phyloP scores from a whole-genome alignment of 2,888 invertebrate genomes.

The Meteorus colon region DNA sequence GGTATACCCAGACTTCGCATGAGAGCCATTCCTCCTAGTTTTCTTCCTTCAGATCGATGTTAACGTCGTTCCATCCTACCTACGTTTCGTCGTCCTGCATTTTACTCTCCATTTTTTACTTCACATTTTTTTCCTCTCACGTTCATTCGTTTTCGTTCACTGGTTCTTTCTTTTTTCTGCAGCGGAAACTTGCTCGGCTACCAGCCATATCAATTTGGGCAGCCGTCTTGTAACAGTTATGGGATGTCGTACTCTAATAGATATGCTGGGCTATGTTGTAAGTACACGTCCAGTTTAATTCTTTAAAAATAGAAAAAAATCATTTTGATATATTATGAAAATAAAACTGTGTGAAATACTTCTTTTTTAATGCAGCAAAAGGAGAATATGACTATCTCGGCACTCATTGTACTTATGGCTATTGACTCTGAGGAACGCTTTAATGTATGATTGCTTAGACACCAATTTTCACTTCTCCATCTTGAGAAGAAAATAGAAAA shows the following conservation, averaged over 20 bases:
- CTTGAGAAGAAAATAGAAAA: conserved; percentile 23
- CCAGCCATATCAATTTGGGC: conserved; percentile 84
- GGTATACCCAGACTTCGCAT: conserved; percentile 72
- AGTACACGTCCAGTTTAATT: conserved; percentile 67
- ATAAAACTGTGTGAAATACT: background rate
- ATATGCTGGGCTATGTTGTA: conserved; percentile 86
- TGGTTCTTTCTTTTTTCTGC: conserved; percentile 43
- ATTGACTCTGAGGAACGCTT: conserved; percentile 35
- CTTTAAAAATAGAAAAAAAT: conserved; percentile 23
- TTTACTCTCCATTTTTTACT: background rate
- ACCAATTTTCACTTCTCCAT: conserved; percentile 8
- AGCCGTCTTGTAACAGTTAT: conserved; percentile 81
- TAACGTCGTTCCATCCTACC: conserved; percentile 7
- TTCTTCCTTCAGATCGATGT: conserved; percentile 22
- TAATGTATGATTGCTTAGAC: background rate
- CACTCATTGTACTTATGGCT: conserved; percentile 61
- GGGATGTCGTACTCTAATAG: conserved; percentile 82
- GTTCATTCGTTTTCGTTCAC: conserved; percentile 28
- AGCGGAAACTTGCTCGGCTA: conserved; percentile 86
- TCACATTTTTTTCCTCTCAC: conserved; percentile 12
- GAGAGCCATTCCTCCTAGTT: conserved; percentile 28
- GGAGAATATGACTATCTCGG: conserved; percentile 63
- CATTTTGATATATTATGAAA: background rate
- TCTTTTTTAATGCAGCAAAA: conserved; percentile 56
- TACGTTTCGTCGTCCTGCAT: background rate